Evolutionary conservation across 2,888 invertebrate species (phyloP), one percentile per base, ranked within the genome.

Genomic region (Vandiemenella viatica): DNA sequence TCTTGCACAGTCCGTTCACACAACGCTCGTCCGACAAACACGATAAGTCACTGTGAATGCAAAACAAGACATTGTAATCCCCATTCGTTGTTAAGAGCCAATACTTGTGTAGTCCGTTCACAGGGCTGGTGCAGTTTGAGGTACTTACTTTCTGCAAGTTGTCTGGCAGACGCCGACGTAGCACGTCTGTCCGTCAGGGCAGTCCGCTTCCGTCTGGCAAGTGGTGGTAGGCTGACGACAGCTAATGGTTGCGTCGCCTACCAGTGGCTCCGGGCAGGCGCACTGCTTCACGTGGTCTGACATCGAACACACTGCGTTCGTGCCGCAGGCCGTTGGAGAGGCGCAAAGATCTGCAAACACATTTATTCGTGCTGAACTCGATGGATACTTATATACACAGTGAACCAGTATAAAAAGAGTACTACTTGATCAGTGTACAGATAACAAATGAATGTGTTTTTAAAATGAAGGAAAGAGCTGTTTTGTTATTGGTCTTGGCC

Each of bases 21-120:
- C 92, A 92, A 57, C 85, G 79, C 66, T 91, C 90, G 61, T 89
- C 86, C 15, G 83, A 77, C 54, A 90, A 68, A 61, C 92, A 92
- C 58, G 84, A 79, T 41, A 73, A 74, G 63, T 91, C 87, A 56
- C 86, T 84, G 64, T 55, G 74, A 65, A 50, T 53, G 54, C 50
- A 52, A 46, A 50, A 18, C 41, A 45, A 46, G 15, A 26, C 26
- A 13, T 26, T n/a, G n/a, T n/a, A n/a, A n/a, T n/a, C n/a, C n/a
- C n/a, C 13, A 32, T 2, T 32, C 4, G n/a, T 13, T 32, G 32
- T 10, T 23, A 15, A 7, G 5, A 26, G 13, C 10, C n/a, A 44
- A 32, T 8, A 10, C 18, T n/a, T 22, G 17, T 21, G 20, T 19
- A n/a, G 41, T 37, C 26, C 38, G 2, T n/a, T 16, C 21, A 32